Conservation (phyloP, 2,888 invertebrate genomes). For the Plebejus argus region DNA sequence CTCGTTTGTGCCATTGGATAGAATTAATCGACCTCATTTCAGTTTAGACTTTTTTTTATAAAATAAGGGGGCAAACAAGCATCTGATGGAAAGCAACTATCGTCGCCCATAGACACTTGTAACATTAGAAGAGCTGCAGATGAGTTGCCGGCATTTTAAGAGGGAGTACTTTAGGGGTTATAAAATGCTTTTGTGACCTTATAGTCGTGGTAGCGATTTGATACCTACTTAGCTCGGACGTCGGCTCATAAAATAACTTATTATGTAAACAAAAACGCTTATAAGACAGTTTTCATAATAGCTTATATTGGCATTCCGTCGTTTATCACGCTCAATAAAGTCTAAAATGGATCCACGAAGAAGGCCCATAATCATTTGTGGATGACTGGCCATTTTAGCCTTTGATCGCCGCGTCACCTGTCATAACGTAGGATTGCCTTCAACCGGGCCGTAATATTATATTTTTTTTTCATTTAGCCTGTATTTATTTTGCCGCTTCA, state of each 20-base stretch:
- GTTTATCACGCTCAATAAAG: slow-evolving; percentile 43
- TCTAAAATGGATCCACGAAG: slow-evolving; percentile 41
- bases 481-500: slow-evolving; percentile 62
- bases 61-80: too few species aligned
- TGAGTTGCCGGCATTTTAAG: too few species aligned
- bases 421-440: slow-evolving; percentile 64
- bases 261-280: slow-evolving; percentile 25
- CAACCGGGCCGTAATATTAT: slow-evolving; percentile 52
- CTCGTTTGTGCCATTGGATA: too few species aligned
- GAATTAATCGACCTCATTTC: too few species aligned
- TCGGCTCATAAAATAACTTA: not conserved
- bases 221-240: not conserved
- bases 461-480: slow-evolving; percentile 53
- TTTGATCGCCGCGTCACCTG: slow-evolving; percentile 70
- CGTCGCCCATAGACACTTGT: too few species aligned
- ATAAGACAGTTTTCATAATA: slow-evolving; percentile 29
- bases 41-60: too few species aligned
- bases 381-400: slow-evolving; percentile 65
- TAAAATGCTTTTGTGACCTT: slow-evolving; percentile 16
- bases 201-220: not conserved
- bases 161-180: too few species aligned
- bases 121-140: too few species aligned
- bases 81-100: too few species aligned
- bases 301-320: slow-evolving; percentile 39
- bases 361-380: slow-evolving; percentile 43